phyloP scores from a whole-genome alignment of 2,113 vertebrate species.

The Rattus rattus region DNA sequence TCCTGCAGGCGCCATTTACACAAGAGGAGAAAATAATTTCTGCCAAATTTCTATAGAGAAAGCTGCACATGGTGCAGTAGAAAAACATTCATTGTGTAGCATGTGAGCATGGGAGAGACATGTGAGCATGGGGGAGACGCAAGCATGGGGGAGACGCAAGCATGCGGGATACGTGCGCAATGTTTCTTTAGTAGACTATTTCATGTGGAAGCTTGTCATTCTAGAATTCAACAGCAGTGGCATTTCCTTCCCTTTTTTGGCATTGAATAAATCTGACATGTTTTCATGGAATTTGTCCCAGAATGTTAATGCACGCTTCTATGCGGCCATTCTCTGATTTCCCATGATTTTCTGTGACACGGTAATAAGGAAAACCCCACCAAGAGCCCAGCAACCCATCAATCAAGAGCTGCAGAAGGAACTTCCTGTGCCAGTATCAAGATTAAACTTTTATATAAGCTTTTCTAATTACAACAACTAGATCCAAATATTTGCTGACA shows the following conservation, averaged over 20 bases:
- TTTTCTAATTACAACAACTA: constrained; percentile 46
- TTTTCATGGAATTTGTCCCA: constrained; percentile 29
- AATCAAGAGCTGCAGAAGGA: constrained; percentile 33
- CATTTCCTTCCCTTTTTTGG: neutral
- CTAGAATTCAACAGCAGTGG: constrained; percentile 33
- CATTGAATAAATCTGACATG: constrained; percentile 21
- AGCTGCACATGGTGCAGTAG: neutral
- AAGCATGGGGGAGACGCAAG: neutral
- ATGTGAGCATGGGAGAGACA: constrained; percentile 6
- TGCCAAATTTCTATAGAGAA: constrained; percentile 27
- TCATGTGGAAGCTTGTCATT: constrained; percentile 10
- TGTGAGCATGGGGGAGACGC: neutral
- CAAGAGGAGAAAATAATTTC: constrained; percentile 62
- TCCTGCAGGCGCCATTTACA: constrained; percentile 11
- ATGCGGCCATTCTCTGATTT: neutral
- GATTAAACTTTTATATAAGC: constrained; percentile 1
- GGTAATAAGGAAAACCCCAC: constrained; percentile 10
- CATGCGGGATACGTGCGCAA: constrained; percentile 9
- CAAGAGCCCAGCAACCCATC: neutral
- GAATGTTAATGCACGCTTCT: constrained; percentile 28
- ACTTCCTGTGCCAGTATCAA: neutral
- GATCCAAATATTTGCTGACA: constrained; percentile 46
- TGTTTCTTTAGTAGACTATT: neutral
- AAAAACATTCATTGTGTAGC: constrained; percentile 20
- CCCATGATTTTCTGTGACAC: constrained; percentile 28